phyloP scores from a whole-genome alignment of 2,888 invertebrate species.

The Cosmia pyralina region DNA sequence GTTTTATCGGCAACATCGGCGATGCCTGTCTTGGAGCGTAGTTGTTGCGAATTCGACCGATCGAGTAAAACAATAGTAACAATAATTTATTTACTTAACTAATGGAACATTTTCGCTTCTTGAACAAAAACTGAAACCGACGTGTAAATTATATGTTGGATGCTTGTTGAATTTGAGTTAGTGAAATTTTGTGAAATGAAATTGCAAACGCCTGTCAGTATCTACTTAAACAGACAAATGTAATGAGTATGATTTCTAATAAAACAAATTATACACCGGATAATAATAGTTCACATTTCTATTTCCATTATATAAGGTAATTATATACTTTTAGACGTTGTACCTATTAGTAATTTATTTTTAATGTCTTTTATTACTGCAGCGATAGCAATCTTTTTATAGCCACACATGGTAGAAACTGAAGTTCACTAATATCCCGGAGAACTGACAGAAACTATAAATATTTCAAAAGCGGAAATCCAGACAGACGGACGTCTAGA shows the following conservation, averaged over 20 bases:
- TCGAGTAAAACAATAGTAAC: background rate
- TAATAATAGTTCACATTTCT: constrained; percentile 17
- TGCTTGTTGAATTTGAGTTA: background rate
- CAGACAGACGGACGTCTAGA: constrained; percentile 30
- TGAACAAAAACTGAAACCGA: background rate
- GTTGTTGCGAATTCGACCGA: too few species aligned
- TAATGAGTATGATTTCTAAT: constrained; percentile 12
- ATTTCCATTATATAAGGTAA: constrained; percentile 18
- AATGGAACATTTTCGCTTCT: background rate
- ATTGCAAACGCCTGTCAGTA: background rate
- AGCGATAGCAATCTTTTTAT: constrained; percentile 37
- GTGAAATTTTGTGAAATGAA: background rate
- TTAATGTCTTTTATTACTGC: constrained; percentile 29
- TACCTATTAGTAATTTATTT: constrained; percentile 27
- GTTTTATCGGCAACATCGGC: background rate
- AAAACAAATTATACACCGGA: constrained; percentile 18
- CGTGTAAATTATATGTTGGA: background rate
- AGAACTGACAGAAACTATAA: constrained; percentile 21
- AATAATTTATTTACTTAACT: background rate
- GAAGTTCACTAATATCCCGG: constrained; percentile 14
- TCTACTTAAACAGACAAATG: background rate
- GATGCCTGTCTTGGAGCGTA: background rate
- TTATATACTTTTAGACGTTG: constrained; percentile 24
- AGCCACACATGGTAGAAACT: constrained; percentile 15
- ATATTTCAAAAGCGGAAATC: constrained; percentile 35